Evolutionary conservation across 1,140 invertebrate genomes (phyloP).

Genomic region (Mactra quadrangularis): DNA sequence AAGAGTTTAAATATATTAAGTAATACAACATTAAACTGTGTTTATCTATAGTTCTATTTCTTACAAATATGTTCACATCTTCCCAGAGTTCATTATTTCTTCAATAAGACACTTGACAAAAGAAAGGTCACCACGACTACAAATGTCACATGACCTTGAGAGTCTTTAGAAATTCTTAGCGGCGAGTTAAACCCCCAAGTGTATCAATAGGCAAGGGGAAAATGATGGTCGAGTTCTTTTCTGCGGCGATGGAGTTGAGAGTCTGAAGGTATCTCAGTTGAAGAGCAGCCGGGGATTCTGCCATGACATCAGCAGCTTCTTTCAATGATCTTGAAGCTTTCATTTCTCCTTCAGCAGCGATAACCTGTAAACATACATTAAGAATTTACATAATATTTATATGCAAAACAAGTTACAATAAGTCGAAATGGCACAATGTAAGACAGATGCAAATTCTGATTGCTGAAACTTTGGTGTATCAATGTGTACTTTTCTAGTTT

Average conservation of each 20-base stretch:
- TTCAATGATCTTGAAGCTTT: conserved; percentile 92
- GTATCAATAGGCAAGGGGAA: conserved; percentile 98
- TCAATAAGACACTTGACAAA: conserved; percentile 15
- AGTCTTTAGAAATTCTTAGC: background rate
- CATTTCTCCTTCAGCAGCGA: conserved; percentile 84
- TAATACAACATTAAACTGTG: too few relatives aligned
- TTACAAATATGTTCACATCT: too few relatives aligned
- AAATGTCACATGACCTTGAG: too few relatives aligned
- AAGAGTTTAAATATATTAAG: too few relatives aligned
- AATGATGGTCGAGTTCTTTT: conserved; percentile 99
- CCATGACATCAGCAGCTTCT: conserved; percentile 96
- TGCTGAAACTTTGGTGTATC: too few relatives aligned
- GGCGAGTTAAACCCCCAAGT: conserved; percentile 80
- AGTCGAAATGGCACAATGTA: too few relatives aligned
- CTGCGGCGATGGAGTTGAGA: conserved; percentile 96
- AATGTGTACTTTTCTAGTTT: too few relatives aligned
- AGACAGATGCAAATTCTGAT: too few relatives aligned
- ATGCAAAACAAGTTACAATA: too few relatives aligned
- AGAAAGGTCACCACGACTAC: background rate
- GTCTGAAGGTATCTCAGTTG: conserved; percentile 87
- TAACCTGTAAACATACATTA: conserved; percentile 74
- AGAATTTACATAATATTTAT: background rate
- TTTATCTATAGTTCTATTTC: too few relatives aligned
- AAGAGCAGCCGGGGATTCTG: conserved; percentile 91
- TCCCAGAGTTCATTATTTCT: conserved; percentile 14